Base-by-base conservation (phyloP, 2,113 vertebrate genomes). In the Oreochromis spilurus region DNA sequence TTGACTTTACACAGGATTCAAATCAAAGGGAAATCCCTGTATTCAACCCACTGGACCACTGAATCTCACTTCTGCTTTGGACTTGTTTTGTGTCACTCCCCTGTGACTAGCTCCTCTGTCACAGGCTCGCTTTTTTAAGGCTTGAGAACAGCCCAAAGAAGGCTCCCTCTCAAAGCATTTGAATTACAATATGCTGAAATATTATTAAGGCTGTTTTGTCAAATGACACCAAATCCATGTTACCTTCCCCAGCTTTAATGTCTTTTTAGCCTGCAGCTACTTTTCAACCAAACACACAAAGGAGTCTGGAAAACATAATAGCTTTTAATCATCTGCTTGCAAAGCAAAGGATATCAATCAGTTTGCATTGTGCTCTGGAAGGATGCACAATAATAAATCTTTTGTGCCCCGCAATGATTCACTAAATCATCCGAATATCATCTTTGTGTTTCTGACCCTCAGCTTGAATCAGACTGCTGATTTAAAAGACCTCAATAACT, bases 401-500 rank as follows among this genome's bases (percentile, higher is more conserved):
- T 79, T 60, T 75, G 52, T 50, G 58, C n/a, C 50, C 14, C 31
- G 43, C 48, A 57, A 72, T 89, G 55, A 89, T 65, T 85, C 65
- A 85, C 52, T 52, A 48, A 60, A 85, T 87, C 40, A 21, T 65
- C 86, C 31, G 34, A 21, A 52, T 50, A 86, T 88, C 82, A 83
- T 86, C 19, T 36, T 11, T 11, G 36, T 65, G 16, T 81, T 83
- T 86, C 60, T 87, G 52, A 77, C 77, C 85, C 29, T 19, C 31
- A 65, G 75, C 79, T 43, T 87, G 85, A 88, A 58, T 84, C 85
- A 84, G 48, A 67, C 45, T 45, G 21, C 60, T 83, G 78, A 91
- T 89, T 89, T 80, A 81, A 53, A 87, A 62, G 79, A 77, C 87
- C 85, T 86, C 65, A 70, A 60, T 89, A 67, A 87, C 79, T 2